Conservation (phyloP, 2,888 invertebrate species). For the Stegana nigrithorax region DNA sequence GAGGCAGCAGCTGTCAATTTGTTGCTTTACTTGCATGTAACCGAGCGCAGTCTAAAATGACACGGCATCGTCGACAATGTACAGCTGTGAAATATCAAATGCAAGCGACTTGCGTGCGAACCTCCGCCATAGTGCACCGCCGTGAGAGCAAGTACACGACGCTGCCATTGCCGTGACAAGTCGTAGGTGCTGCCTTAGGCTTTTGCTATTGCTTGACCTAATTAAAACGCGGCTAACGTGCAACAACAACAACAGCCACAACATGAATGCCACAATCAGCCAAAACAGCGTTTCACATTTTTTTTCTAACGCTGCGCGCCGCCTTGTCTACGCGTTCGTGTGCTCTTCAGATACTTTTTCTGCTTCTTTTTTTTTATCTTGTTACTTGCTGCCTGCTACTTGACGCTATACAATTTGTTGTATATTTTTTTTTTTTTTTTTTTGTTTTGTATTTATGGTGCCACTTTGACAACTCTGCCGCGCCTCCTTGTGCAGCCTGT, state of each 20-base stretch:
- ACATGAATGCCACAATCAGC: background rate
- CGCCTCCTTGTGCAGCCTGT: background rate
- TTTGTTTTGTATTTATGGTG: background rate
- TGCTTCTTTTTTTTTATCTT: background rate
- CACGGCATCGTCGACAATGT: too few relatives aligned
- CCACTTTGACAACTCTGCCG: background rate
- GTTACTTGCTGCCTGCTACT: background rate
- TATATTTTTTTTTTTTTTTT: background rate
- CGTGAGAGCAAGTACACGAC: too few relatives aligned
- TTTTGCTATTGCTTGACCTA: constrained; percentile 15
- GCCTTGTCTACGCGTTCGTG: background rate
- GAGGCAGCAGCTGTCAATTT: background rate
- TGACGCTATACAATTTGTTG: background rate
- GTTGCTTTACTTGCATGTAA: background rate
- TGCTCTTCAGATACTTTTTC: background rate
- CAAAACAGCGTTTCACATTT: background rate
- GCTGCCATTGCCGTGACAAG: background rate
- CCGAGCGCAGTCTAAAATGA: too few relatives aligned
- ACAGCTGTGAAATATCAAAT: constrained; percentile 11
- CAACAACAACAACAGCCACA: background rate
- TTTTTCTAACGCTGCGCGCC: too few relatives aligned
- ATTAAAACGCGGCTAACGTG: constrained; percentile 1
- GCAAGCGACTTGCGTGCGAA: background rate
- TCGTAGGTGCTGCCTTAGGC: background rate
- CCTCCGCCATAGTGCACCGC: background rate